Evolutionary conservation across 1,140 invertebrate genomes (phyloP), one percentile per base, ranked within the genome.

Genomic region (Drosophila carrolli): DNA sequence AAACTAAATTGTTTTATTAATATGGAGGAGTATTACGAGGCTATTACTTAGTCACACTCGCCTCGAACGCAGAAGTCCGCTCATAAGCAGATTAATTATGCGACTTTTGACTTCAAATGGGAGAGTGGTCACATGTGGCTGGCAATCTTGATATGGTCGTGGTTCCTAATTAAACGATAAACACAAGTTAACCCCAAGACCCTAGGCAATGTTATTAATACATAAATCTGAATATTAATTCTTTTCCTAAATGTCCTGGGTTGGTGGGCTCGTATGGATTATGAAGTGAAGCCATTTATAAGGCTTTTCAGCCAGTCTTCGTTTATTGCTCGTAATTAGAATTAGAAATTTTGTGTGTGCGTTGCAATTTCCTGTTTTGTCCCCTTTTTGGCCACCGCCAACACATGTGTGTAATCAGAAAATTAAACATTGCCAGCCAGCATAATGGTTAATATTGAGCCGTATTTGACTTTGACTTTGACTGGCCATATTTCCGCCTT

Each of bases 151-250:
- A 73, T 76, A 50, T 70, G 47, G 73, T 55, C 50, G 51, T 68
- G 63, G 50, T 75, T 71, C 79, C 74, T 85, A 85, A 85, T 85
- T 85, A 85, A 81, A 70, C 81, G 81, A 85, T 85, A 85, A 86
- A 76, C 82, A 75, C 74, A 85, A 84, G 84, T 85, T 85, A 82
- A 81, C 81, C 81, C 77, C 79, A 44, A 44, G 23, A 51, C 41
- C 38, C 38, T 58, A 50, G 61, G 53, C 54, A 78, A 86, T 85
- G 78, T 78, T 85, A 85, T 85, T 85, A 86, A 86, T 86, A 86
- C 82, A 85, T 85, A 86, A 85, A 85, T 85, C 82, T 81, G 82
- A 86, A 85, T 85, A 85, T 85, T 85, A 85, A 85, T 85, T 86
- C 66, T 58, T 71, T 48, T 71, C 19, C 43, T 11, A 38, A 58